Evolutionary conservation across 2,113 vertebrate genomes (phyloP).

Genomic region (Phalacrocorax brasilianus): DNA sequence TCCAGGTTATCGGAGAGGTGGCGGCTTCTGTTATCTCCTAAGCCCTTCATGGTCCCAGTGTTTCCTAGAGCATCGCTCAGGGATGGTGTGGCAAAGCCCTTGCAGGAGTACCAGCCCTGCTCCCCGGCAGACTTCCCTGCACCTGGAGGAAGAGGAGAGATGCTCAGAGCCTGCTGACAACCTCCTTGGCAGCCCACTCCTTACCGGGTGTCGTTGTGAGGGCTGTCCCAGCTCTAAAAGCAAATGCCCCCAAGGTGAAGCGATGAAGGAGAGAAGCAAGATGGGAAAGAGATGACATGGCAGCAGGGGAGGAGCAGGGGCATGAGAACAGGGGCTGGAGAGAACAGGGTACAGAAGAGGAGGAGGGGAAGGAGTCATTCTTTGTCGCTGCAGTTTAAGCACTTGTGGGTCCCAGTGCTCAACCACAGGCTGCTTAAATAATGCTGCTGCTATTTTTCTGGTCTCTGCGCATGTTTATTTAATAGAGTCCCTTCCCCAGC

Average conservation of each 20-base stretch:
- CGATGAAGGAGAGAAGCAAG: not conserved
- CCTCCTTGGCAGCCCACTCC: not conserved
- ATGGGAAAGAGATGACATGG: not conserved
- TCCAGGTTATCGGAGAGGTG: slow-evolving; percentile 93
- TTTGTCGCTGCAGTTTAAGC: not conserved
- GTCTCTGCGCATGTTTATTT: not conserved
- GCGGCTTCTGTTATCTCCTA: slow-evolving; percentile 90
- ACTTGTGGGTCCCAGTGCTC: not conserved
- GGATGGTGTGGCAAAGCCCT: slow-evolving; percentile 8
- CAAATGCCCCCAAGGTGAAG: not conserved
- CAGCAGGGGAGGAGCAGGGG: not conserved
- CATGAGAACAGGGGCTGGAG: not conserved
- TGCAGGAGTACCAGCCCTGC: not conserved
- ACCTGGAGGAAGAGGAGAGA: slow-evolving; percentile 28
- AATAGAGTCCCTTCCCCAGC: not conserved
- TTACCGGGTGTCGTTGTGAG: not conserved
- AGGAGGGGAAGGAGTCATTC: not conserved
- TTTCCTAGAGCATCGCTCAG: slow-evolving; percentile 71
- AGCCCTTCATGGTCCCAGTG: slow-evolving; percentile 90
- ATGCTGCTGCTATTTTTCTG: not conserved
- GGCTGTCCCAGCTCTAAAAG: not conserved
- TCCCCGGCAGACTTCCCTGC: not conserved
- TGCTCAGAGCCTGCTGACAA: not conserved
- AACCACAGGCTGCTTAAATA: not conserved
- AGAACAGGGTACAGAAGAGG: not conserved